Conservation (phyloP, 2,797 vertebrate species). For the Columba guinea region DNA sequence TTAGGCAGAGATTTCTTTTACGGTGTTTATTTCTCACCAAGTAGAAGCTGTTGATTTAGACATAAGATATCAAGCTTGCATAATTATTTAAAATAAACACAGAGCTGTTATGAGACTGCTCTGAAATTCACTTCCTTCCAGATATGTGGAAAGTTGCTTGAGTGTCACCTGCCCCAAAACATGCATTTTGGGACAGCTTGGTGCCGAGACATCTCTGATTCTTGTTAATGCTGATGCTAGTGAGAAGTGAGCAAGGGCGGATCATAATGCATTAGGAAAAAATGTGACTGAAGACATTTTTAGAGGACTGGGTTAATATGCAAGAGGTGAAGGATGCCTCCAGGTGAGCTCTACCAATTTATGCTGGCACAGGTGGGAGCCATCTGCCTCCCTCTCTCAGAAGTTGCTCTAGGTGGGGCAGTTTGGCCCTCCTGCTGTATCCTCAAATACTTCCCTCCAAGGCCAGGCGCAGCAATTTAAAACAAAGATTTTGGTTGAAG, state of each 20-base stretch:
- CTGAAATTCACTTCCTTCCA: not conserved
- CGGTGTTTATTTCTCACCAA: slow-evolving; percentile 69
- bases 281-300: not conserved
- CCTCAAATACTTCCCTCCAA: not conserved
- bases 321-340: not conserved
- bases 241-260: not conserved
- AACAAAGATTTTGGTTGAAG: not conserved
- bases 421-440: not conserved
- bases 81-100: slow-evolving; percentile 41
- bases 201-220: not conserved
- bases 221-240: not conserved
- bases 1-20: slow-evolving; percentile 77
- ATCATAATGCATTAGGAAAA: not conserved
- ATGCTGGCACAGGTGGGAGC: not conserved
- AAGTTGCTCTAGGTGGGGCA: slow-evolving; percentile 31
- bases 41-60: slow-evolving; percentile 74
- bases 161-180: not conserved
- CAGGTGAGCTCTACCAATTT: not conserved
- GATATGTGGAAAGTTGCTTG: not conserved
- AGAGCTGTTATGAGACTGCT: not conserved
- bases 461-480: not conserved
- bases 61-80: not conserved
- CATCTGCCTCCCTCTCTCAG: not conserved
- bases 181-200: not conserved
- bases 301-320: not conserved